A percentile compares a stretch with the other conserved stretches of the same genome.
These are phyloP conservation scores for Chrysolina oricalcia DNA, from an alignment of 2,888 invertebrate species.

Conservation along the genomic window DNA sequence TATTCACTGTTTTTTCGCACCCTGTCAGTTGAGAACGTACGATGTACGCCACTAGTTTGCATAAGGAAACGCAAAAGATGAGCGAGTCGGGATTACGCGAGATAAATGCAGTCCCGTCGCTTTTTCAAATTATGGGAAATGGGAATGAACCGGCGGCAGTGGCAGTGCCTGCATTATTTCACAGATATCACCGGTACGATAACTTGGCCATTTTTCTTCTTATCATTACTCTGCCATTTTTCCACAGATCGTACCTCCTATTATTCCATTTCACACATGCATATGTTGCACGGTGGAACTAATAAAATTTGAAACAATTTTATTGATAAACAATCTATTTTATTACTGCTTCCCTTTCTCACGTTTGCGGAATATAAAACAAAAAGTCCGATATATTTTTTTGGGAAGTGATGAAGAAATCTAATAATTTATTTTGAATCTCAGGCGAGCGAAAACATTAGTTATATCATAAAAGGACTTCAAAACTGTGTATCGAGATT, in stretches of 20 bases:
- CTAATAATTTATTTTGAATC: too few species aligned
- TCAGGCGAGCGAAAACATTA: too few species aligned
- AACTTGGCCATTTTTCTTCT: not conserved
- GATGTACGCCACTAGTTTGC: constrained; percentile 40
- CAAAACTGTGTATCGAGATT: too few species aligned
- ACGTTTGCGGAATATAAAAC: too few species aligned
- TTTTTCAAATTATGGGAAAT: constrained; percentile 41
- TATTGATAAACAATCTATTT: too few species aligned
- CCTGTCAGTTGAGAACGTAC: not conserved
- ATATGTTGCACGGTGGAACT: not conserved
- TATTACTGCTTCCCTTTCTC: too few species aligned
- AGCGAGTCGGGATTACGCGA: constrained; percentile 50
- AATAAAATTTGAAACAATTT: too few species aligned
- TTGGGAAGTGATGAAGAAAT: too few species aligned
- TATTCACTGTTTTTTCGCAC: not conserved
- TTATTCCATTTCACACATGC: not conserved
- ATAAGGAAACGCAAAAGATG: constrained; percentile 50
- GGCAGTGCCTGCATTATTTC: constrained; percentile 26
- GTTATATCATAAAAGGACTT: too few species aligned
- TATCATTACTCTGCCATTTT: not conserved
- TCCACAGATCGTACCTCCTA: not conserved
- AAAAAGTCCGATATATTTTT: too few species aligned
- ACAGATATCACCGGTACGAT: constrained; percentile 3
- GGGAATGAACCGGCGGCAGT: constrained; percentile 30
- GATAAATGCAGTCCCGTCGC: constrained; percentile 54